phyloP scores from a whole-genome alignment of 2,888 invertebrate genomes.

The Antitype chi region DNA sequence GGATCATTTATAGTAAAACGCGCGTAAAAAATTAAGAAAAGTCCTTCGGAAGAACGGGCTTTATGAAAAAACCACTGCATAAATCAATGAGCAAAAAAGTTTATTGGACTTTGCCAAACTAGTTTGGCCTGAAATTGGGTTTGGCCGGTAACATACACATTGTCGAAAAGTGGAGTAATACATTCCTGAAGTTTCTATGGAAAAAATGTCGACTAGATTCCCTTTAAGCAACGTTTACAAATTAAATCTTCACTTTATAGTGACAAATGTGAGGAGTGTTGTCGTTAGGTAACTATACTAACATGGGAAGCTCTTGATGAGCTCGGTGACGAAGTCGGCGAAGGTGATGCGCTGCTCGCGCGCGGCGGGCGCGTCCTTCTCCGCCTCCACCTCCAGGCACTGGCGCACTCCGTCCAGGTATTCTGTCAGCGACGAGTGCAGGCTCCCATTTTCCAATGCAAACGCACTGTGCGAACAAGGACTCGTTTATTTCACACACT shows the following conservation, averaged over 20 bases:
- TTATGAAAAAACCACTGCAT: too few relatives aligned
- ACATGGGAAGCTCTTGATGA: conserved; percentile 98
- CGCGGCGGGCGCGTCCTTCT: conserved; percentile 97
- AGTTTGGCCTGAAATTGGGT: too few relatives aligned
- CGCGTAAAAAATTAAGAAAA: too few relatives aligned
- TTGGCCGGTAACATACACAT: too few relatives aligned
- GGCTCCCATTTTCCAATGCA: conserved; percentile 95
- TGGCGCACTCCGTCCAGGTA: conserved; percentile 98
- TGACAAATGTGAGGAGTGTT: neutral
- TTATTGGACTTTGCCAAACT: too few relatives aligned
- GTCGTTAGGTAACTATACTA: conserved; percentile 15
- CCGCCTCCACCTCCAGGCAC: conserved; percentile 97
- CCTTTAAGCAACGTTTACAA: neutral
- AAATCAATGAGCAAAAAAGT: too few relatives aligned
- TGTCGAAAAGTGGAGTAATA: too few relatives aligned
- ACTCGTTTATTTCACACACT: neutral
- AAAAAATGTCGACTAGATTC: neutral
- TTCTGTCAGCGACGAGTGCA: conserved; percentile 97
- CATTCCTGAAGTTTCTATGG: too few relatives aligned
- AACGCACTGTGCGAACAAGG: conserved; percentile 91
- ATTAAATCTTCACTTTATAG: neutral
- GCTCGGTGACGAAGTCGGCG: conserved; percentile 97
- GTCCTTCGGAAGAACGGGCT: too few relatives aligned
- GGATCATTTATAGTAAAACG: too few relatives aligned
- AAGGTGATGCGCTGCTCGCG: conserved; percentile 98